Evolutionary conservation across 2,113 vertebrate species (phyloP).

Genomic region (Colius striatus): DNA sequence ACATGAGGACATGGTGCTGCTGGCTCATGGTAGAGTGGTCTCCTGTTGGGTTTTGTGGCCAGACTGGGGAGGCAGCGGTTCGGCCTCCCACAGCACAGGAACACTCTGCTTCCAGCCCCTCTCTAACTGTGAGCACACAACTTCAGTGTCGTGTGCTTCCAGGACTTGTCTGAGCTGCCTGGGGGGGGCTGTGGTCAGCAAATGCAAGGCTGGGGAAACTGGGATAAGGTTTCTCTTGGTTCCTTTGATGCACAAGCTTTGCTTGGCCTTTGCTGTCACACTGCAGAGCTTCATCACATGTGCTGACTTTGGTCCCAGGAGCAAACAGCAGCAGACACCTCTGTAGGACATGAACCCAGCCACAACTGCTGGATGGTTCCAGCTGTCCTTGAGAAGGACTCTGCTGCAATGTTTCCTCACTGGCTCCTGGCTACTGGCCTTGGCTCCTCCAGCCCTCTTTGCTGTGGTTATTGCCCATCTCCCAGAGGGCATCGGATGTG

Average conservation of each 20-base stretch:
- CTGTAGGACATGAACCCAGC: neutral
- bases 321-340: neutral
- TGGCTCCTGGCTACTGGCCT: neutral
- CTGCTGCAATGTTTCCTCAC: accelerated
- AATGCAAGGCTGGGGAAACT: neutral
- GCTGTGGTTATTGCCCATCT: neutral
- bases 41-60: neutral
- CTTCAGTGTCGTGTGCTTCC: accelerated
- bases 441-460: neutral
- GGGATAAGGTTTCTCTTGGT: neutral
- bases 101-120: neutral
- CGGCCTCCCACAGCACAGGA: neutral
- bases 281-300: accelerated
- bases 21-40: neutral
- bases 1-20: neutral
- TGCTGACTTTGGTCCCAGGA: neutral
- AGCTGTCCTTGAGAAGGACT: neutral
- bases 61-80: neutral
- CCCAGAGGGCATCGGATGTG: neutral
- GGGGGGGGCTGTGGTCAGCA: neutral
- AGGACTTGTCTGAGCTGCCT: neutral
- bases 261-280: neutral
- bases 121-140: neutral
- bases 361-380: neutral
- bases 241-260: neutral